Percentiles rank a stretch among this genome's conserved stretches.
Evolutionary conservation across 1,140 invertebrate genomes (phyloP).

Genomic region (Cotesia vestalis): DNA sequence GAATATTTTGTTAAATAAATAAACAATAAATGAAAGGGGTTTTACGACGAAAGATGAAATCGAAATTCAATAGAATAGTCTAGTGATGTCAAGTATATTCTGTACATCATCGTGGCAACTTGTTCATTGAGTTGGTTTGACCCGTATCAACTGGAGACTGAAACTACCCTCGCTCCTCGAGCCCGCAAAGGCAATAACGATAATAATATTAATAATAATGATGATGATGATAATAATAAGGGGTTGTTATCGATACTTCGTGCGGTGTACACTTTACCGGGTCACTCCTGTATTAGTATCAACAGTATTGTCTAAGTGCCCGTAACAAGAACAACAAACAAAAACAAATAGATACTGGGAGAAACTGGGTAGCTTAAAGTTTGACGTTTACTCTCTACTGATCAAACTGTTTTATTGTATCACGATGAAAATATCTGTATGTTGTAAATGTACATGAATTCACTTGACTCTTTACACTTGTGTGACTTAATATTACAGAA

Average conservation of each 20-base stretch:
- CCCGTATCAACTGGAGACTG: constrained; percentile 23
- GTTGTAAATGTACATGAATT: too few species aligned
- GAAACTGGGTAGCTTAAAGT: constrained; percentile 26
- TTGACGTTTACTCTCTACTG: constrained; percentile 14
- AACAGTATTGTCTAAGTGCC: constrained; percentile 26
- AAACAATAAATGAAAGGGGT: not conserved
- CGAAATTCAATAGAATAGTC: constrained; percentile 9
- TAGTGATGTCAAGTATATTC: constrained; percentile 6
- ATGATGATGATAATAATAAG: not conserved
- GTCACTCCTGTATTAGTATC: constrained; percentile 10
- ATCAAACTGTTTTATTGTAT: not conserved
- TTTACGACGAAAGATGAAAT: not conserved
- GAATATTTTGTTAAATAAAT: not conserved
- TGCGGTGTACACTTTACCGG: constrained; percentile 26
- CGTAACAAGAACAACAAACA: constrained; percentile 35
- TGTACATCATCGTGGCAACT: constrained; percentile 3
- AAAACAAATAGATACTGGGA: constrained; percentile 35
- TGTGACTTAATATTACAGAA: too few species aligned
- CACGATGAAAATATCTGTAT: too few species aligned
- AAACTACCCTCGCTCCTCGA: constrained; percentile 13
- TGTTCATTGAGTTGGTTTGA: constrained; percentile 27
- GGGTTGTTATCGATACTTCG: constrained; percentile 33
- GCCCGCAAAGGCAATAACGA: constrained; percentile 1
- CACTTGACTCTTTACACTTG: too few species aligned
- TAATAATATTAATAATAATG: not conserved